phyloP scores from a whole-genome alignment of 2,888 invertebrate species.

The Itoplectis maculator region DNA sequence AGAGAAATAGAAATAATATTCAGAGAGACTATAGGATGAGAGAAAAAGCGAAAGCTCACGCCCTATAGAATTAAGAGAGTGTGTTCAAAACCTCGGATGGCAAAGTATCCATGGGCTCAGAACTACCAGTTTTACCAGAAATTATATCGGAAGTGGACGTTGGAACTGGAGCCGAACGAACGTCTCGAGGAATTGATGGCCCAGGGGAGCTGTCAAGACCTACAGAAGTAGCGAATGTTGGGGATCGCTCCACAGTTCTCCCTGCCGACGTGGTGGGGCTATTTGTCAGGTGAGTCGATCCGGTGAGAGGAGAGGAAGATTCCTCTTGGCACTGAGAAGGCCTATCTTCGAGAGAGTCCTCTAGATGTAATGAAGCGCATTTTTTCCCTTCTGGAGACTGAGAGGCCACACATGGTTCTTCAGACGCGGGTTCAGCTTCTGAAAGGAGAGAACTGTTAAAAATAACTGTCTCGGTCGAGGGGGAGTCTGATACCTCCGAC shows the following conservation, averaged over 20 bases:
- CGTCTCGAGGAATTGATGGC: background rate
- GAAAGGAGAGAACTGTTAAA: background rate
- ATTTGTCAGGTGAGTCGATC: background rate
- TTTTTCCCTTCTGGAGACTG: background rate
- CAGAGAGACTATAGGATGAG: background rate
- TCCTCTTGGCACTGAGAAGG: background rate
- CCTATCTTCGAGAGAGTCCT: background rate
- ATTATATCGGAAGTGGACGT: background rate
- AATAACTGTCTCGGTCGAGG: background rate
- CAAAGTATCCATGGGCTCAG: background rate
- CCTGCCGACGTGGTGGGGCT: background rate
- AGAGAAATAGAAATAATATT: background rate
- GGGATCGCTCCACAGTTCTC: background rate
- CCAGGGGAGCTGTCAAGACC: background rate
- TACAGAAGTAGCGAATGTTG: background rate
- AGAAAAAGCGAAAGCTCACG: background rate
- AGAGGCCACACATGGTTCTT: background rate
- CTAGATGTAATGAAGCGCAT: background rate
- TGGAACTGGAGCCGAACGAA: background rate
- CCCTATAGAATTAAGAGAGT: background rate
- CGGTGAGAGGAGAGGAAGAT: background rate
- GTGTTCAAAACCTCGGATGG: background rate
- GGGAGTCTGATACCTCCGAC: background rate
- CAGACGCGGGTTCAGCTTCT: background rate
- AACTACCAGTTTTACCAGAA: background rate